Conservation (phyloP, 64 coral and sea anemone species). For the Catalaphyllia jardinei region DNA sequence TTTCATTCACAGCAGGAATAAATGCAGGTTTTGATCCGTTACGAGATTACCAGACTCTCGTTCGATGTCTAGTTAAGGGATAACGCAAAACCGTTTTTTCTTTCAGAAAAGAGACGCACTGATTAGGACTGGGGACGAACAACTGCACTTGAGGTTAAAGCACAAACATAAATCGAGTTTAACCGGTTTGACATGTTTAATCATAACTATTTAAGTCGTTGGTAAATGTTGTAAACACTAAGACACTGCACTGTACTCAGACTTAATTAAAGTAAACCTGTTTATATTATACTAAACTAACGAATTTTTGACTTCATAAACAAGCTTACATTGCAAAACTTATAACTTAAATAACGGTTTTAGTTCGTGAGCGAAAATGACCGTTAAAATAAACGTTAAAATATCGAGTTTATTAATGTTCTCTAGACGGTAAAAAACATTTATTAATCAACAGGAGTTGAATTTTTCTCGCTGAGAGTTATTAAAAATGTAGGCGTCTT, state of each 20-base stretch:
- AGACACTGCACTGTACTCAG: background rate
- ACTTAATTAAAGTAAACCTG: background rate
- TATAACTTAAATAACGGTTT: too few species aligned
- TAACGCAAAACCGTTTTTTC: constrained; percentile 38
- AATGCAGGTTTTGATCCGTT: background rate
- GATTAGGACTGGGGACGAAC: constrained; percentile 41
- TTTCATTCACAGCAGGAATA: too few species aligned
- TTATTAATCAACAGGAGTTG: too few species aligned
- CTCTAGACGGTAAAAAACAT: too few species aligned
- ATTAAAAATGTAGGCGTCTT: too few species aligned
- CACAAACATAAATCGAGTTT: constrained; percentile 36
- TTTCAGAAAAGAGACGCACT: constrained; percentile 51
- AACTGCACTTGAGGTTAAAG: constrained; percentile 55
- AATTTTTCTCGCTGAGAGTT: too few species aligned
- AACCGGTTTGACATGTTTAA: constrained; percentile 31
- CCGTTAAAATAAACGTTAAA: too few species aligned
- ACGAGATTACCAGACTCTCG: background rate
- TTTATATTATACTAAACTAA: too few species aligned
- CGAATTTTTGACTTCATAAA: too few species aligned
- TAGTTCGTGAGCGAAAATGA: too few species aligned
- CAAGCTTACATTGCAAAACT: too few species aligned
- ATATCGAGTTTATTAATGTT: too few species aligned
- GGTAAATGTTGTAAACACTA: background rate
- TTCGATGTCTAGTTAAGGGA: background rate
- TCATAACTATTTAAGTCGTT: background rate